Evolutionary conservation across 2,113 vertebrate genomes (phyloP).

Genomic region (Deroptyus accipitrinus): DNA sequence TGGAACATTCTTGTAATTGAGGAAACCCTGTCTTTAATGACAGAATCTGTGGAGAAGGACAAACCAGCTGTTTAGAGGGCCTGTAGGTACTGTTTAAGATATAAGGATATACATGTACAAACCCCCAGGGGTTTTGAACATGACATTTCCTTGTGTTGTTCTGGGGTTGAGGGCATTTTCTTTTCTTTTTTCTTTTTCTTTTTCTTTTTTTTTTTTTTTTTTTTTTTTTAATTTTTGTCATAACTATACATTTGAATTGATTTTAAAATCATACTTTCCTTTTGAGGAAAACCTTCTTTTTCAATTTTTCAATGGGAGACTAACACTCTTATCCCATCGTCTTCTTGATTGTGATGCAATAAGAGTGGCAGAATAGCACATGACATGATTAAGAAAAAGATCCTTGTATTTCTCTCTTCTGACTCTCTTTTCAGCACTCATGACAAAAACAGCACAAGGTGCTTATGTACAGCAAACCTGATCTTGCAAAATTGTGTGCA

Average conservation of each 20-base stretch:
- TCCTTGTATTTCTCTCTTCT: not conserved
- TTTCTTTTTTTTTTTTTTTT: too few relatives aligned
- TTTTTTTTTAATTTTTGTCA: not conserved
- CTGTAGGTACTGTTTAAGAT: not conserved
- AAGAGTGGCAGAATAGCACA: not conserved
- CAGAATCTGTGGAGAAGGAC: not conserved
- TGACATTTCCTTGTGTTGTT: rapidly evolving
- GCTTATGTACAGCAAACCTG: not conserved
- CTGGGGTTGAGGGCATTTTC: rapidly evolving
- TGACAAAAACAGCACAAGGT: not conserved
- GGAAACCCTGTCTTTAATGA: not conserved
- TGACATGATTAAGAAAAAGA: not conserved
- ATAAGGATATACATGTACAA: not conserved
- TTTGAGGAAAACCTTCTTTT: not conserved
- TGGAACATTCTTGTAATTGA: not conserved
- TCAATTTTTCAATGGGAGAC: not conserved
- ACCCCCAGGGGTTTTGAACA: not conserved
- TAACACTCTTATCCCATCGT: not conserved
- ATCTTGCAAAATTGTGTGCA: not conserved
- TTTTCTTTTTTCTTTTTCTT: too few relatives aligned
- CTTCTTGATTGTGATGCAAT: not conserved
- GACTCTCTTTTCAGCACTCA: not conserved
- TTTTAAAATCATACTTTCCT: not conserved
- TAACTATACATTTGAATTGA: not conserved
- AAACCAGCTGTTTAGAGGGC: not conserved